Conservation (phyloP, 37 sponge, comb jelly and placozoan genomes). For the Halisarca cf. caerulea region DNA sequence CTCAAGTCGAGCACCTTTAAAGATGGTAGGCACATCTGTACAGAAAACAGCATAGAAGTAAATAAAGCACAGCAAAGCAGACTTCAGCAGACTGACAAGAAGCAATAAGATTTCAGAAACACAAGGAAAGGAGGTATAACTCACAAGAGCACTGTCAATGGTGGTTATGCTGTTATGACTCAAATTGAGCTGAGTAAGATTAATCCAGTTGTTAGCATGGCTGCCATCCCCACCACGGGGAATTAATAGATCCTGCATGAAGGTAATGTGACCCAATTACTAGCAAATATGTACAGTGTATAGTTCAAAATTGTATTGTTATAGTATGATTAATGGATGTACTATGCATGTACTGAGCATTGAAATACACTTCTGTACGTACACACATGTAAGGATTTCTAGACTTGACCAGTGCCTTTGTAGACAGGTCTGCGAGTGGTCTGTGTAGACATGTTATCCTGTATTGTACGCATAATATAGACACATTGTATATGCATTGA, state of each 20-base stretch:
- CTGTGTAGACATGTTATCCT: too few species aligned
- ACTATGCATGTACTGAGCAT: too few species aligned
- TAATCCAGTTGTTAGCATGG: slow-evolving; percentile 44
- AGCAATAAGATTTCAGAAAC: not conserved
- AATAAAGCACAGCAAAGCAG: not conserved
- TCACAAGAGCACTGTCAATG: slow-evolving; percentile 61
- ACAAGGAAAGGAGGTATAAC: not conserved
- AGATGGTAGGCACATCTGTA: slow-evolving; percentile 59
- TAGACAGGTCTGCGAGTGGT: too few species aligned
- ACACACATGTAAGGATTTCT: too few species aligned
- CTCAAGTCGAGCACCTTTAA: slow-evolving; percentile 69
- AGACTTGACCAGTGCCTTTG: too few species aligned
- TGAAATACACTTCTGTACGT: too few species aligned
- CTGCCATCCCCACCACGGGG: slow-evolving; percentile 67
- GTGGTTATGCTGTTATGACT: slow-evolving; percentile 42
- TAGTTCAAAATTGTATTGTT: too few species aligned
- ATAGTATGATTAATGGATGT: too few species aligned
- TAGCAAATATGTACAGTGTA: too few species aligned
- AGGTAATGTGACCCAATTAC: too few species aligned
- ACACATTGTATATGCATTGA: too few species aligned
- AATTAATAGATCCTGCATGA: slow-evolving; percentile 44
- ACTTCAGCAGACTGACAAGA: not conserved
- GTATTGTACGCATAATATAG: too few species aligned
- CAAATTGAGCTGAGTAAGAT: slow-evolving; percentile 57
- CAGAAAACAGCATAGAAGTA: not conserved